Evolutionary conservation across 2,888 invertebrate species (phyloP), one percentile per base, ranked within the genome.

Genomic region (Acanthococcus lagerstroemiae): DNA sequence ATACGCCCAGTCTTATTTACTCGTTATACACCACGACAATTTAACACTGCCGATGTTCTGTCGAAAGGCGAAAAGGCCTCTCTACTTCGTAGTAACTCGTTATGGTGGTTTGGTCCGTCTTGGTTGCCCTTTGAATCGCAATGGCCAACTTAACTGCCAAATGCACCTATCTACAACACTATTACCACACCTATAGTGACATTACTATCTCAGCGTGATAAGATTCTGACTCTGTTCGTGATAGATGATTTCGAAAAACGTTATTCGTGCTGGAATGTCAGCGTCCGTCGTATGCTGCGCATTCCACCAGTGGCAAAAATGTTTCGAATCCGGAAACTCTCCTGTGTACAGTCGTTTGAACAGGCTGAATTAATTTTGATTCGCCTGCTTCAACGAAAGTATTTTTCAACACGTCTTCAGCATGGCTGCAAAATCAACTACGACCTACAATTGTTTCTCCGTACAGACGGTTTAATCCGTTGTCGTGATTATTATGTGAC

Each of bases 71-170:
- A 12, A 7, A n/a, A 17, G 22, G 30, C 56, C 44, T 44, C 30
- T 7, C 30, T 19, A 1, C 30, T 56, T 4, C 37, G 9, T 6
- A 55, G 4, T 27, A 9, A 19, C 12, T 26, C 26, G n/a, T 22
- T 30, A 3, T 56, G 56, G 56, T 56, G 56, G 56, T 15, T 15
- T 15, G 56, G 56, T 22, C 56, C 56, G 3, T 19, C n/a, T 37
- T 56, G 56, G 56, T 24, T 54, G 1, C 21, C 15, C 24, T 24
- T 15, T 22, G 54, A 54, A 24, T 12, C 12, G 1, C 12, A 22
- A 4, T 54, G 22, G 54, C 54, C 54, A 15, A n/a, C 37, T 54
- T 22, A 9, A 12, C 54, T 24, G 15, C 54, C 54, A 12, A n/a
- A 7, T 19, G 24, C 15, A 22, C 15, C 24, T 54, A 3, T 15